Percentiles rank a stretch among this genome's conserved stretches.
phyloP scores from a whole-genome alignment of 2,888 invertebrate genomes.

The Drosophila basisetae region DNA sequence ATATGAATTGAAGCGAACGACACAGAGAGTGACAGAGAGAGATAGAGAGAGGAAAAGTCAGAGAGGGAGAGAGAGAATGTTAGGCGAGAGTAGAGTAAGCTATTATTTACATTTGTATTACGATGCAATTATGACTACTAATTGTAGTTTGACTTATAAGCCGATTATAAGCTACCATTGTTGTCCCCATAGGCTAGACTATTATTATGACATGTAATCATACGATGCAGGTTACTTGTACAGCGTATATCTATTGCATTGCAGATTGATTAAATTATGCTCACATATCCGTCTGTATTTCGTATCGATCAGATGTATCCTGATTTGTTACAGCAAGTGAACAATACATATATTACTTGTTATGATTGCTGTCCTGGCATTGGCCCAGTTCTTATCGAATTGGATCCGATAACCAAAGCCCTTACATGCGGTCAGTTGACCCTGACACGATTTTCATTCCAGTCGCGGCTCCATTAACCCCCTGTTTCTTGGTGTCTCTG shows the following conservation, averaged over 20 bases:
- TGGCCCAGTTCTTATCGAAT: constrained; percentile 61
- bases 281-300: background rate
- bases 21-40: too few relatives aligned
- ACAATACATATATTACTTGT: constrained; percentile 8
- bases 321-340: constrained; percentile 15
- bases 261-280: background rate
- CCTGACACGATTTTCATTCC: constrained; percentile 59
- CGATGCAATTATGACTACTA: background rate
- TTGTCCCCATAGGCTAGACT: background rate
- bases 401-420: constrained; percentile 18
- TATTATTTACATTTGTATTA: background rate
- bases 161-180: background rate
- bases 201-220: background rate
- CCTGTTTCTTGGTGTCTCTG: constrained; percentile 10
- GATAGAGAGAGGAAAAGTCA: background rate
- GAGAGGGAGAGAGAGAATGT: background rate
- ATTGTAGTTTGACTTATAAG: background rate
- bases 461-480: constrained; percentile 24
- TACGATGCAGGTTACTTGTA: background rate
- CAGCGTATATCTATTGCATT: background rate
- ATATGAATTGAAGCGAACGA: background rate
- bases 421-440: constrained; percentile 40
- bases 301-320: constrained; percentile 11
- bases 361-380: constrained; percentile 58
- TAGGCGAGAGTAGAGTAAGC: background rate